Conservation (phyloP, 2,113 vertebrate genomes). For the Scomber japonicus region DNA sequence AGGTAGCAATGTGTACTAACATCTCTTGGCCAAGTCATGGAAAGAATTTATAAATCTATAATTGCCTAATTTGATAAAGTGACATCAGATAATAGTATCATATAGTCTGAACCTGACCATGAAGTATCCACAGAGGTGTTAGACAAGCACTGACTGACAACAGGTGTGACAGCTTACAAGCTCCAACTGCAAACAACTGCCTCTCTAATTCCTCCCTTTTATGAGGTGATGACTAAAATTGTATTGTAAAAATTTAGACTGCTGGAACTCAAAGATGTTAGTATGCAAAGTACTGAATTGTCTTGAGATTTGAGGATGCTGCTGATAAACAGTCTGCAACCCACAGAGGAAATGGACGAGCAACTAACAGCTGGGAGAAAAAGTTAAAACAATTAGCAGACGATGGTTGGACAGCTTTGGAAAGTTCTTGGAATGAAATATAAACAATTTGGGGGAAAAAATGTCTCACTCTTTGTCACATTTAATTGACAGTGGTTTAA, state of each 20-base stretch:
- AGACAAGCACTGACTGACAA: neutral
- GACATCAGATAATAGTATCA: too few relatives aligned
- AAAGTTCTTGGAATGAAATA: neutral
- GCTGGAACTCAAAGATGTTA: neutral
- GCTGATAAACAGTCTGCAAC: neutral
- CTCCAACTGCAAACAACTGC: neutral
- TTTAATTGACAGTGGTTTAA: neutral
- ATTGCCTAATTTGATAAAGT: too few relatives aligned
- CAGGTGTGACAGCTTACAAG: neutral
- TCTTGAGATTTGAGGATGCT: neutral
- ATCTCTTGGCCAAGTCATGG: neutral
- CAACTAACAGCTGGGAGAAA: neutral
- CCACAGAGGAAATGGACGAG: neutral
- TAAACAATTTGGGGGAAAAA: neutral
- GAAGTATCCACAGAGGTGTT: too few relatives aligned
- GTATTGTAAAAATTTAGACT: neutral
- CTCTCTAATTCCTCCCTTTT: neutral
- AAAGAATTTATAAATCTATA: too few relatives aligned
- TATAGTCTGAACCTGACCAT: too few relatives aligned
- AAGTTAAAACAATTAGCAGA: slow-evolving; percentile 17
- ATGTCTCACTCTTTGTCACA: neutral
- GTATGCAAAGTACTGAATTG: neutral
- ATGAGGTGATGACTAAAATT: neutral
- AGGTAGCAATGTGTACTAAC: too few relatives aligned
- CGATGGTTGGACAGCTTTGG: neutral